A percentile compares a stretch with the other conserved stretches of the same genome.
These are phyloP conservation scores for Cartodere bifasciata DNA, from an alignment of 2,888 invertebrate species.

Conservation along the genomic window DNA sequence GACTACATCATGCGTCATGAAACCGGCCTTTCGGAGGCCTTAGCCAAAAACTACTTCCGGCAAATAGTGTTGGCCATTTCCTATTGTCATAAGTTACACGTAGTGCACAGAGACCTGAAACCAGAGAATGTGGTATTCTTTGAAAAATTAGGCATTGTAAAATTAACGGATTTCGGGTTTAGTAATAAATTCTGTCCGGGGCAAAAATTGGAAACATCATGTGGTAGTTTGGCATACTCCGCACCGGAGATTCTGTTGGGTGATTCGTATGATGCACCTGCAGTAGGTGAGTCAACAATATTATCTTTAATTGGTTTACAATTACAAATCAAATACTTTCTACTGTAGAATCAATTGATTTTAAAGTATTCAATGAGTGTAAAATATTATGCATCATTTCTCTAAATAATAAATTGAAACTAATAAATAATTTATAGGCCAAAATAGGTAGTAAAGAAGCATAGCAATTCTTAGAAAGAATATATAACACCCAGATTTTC, in stretches of 20 bases:
- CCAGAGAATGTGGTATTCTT: constrained; percentile 99
- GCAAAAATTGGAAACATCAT: constrained; percentile 93
- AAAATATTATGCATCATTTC: too few relatives aligned
- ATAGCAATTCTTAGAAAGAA: too few relatives aligned
- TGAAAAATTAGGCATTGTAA: constrained; percentile 91
- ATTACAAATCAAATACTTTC: too few relatives aligned
- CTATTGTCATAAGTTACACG: constrained; percentile 89
- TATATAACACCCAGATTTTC: too few relatives aligned
- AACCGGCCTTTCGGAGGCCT: constrained; percentile 68
- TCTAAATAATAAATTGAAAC: too few relatives aligned
- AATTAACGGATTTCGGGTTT: constrained; percentile 96
- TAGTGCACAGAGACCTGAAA: constrained; percentile 86
- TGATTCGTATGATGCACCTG: constrained; percentile 97
- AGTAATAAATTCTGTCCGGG: constrained; percentile 96
- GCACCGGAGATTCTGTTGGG: constrained; percentile 98
- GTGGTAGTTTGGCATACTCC: constrained; percentile 96
- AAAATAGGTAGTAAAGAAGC: too few relatives aligned
- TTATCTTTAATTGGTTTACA: too few relatives aligned
- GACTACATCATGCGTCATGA: constrained; percentile 97
- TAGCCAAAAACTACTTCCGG: constrained; percentile 85
- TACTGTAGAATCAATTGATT: too few relatives aligned
- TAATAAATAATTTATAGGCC: too few relatives aligned
- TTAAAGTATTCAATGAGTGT: too few relatives aligned
- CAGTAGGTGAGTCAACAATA: constrained; percentile 59
- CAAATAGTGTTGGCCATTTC: constrained; percentile 97